Conservation (phyloP, 2,113 vertebrate genomes). For the Nothoprocta pentlandii region DNA sequence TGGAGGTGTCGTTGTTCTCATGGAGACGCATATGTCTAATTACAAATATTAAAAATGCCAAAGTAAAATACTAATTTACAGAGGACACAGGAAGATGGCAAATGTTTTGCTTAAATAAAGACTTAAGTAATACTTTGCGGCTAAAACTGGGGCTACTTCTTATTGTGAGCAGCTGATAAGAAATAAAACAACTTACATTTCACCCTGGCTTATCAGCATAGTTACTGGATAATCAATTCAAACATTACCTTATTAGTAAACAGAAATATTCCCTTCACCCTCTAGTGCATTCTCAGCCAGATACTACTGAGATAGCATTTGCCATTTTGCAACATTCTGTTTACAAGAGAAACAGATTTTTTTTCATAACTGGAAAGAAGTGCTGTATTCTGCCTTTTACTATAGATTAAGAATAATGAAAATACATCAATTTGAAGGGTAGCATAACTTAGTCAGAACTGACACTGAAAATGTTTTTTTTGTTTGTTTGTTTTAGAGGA, state of each 20-base stretch:
- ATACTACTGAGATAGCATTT: not conserved
- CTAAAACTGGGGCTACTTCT: not conserved
- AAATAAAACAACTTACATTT: not conserved
- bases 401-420: not conserved
- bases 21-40: not conserved
- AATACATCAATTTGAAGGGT: not conserved
- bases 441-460: not conserved
- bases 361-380: not conserved
- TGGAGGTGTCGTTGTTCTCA: not conserved
- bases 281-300: not conserved
- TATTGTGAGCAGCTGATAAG: not conserved
- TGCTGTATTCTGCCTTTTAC: not conserved
- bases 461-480: not conserved
- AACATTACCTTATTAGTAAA: slow-evolving; percentile 27
- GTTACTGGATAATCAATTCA: slow-evolving; percentile 30
- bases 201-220: not conserved
- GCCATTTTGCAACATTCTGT: not conserved
- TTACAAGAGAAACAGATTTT: not conserved
- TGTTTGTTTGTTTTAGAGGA: not conserved
- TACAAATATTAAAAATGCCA: not conserved
- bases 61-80: not conserved
- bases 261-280: not conserved
- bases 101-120: not conserved
- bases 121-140: not conserved
- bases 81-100: not conserved